A percentile compares a stretch with the other conserved stretches of the same genome.
phyloP scores from a whole-genome alignment of 1,140 invertebrate species.

The Caenorhabditis briggsae region DNA sequence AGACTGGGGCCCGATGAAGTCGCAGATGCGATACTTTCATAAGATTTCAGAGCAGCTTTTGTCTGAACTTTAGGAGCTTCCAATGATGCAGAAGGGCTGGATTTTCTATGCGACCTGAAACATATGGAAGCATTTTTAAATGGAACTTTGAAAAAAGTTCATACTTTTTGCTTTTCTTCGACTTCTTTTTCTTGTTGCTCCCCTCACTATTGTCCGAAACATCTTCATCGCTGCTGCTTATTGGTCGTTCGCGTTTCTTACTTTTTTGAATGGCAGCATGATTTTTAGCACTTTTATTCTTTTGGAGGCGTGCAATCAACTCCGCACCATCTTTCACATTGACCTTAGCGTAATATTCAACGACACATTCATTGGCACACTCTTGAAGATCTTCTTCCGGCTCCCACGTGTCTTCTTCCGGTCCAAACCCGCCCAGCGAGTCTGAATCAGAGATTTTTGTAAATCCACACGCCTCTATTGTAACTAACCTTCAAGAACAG shows the following conservation, averaged over 20 bases:
- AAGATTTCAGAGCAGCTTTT: conserved; percentile 12
- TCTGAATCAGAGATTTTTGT: neutral
- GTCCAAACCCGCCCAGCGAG: conserved; percentile 1
- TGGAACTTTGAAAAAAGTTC: neutral
- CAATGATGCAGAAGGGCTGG: neutral
- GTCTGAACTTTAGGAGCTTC: conserved; percentile 1
- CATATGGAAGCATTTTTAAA: no score
- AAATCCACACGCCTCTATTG: neutral
- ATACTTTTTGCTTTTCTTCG: conserved; percentile 5
- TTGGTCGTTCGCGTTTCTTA: neutral
- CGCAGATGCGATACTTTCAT: neutral
- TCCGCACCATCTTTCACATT: conserved; percentile 16
- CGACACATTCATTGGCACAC: neutral
- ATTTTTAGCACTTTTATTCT: neutral
- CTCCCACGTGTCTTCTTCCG: conserved; percentile 22
- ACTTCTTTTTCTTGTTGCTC: neutral
- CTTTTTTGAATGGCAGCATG: neutral
- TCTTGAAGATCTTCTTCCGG: conserved; percentile 14
- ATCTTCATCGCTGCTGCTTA: neutral
- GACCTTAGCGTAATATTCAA: conserved; percentile 1
- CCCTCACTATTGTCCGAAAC: neutral
- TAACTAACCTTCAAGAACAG: neutral
- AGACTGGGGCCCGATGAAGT: no score
- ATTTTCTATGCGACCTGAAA: neutral
- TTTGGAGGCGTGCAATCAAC: neutral